Conservation (phyloP, 2,797 vertebrate species). For the Hozukius guyotensis region DNA sequence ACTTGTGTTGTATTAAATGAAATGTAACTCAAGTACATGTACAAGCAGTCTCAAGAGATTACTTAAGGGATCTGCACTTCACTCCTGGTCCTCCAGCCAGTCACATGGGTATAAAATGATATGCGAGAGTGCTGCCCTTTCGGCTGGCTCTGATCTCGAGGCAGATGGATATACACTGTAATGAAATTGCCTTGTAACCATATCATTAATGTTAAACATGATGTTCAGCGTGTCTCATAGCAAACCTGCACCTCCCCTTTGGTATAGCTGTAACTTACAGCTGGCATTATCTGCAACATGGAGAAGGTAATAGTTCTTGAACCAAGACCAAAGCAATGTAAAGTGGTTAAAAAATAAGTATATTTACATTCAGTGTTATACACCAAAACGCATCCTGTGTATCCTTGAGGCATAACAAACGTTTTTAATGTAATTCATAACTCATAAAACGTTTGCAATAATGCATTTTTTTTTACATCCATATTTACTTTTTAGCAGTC, state of each 20-base stretch:
- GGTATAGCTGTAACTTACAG: background rate
- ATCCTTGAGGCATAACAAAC: background rate
- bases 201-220: constrained; percentile 27
- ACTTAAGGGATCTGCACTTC: background rate
- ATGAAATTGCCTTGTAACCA: constrained; percentile 19
- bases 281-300: background rate
- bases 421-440: background rate
- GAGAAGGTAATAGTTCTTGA: background rate
- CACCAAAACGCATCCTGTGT: background rate
- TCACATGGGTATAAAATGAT: background rate
- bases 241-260: background rate
- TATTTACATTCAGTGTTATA: background rate
- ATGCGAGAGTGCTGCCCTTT: constrained; percentile 20
- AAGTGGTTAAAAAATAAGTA: background rate
- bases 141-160: constrained; percentile 19
- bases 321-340: background rate
- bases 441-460: background rate
- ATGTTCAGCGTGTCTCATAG: background rate
- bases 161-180: constrained; percentile 17
- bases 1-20: background rate
- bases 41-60: background rate
- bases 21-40: background rate
- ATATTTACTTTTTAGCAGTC: background rate
- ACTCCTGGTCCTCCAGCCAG: background rate
- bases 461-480: background rate